These are phyloP conservation scores for Mantis religiosa DNA, from an alignment of 2,888 invertebrate genomes.

Conservation along the genomic window DNA sequence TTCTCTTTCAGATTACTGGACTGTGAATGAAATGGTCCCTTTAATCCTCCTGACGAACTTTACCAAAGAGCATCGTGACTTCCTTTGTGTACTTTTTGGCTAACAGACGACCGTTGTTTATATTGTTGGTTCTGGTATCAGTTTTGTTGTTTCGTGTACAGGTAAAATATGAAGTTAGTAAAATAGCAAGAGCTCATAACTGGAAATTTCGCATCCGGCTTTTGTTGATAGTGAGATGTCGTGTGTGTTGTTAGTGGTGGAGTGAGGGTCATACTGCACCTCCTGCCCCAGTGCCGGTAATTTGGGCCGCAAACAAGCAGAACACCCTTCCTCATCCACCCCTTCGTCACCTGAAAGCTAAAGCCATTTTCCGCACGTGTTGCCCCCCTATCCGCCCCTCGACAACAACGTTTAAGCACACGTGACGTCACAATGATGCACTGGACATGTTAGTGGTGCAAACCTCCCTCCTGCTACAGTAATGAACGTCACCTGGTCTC, in stretches of 20 bases:
- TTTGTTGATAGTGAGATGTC: neutral
- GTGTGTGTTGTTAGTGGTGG: neutral
- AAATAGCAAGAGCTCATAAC: neutral
- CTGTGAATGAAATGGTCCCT: too few relatives aligned
- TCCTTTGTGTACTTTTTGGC: neutral
- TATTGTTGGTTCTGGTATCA: neutral
- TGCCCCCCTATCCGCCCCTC: conserved; percentile 1
- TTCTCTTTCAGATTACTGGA: too few relatives aligned
- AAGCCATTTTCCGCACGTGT: conserved; percentile 5
- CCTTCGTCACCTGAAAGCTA: neutral
- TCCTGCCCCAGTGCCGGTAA: neutral
- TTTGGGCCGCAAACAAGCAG: neutral
- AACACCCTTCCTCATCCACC: neutral
- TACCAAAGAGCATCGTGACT: too few relatives aligned
- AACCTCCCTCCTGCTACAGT: neutral
- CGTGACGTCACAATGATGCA: conserved; percentile 17
- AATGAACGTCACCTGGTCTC: neutral
- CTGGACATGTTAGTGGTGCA: conserved; percentile 5
- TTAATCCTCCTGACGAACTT: too few relatives aligned
- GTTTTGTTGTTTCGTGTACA: neutral
- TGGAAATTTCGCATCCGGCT: neutral
- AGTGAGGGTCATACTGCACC: neutral
- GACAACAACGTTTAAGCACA: conserved; percentile 13
- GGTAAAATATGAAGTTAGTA: neutral
- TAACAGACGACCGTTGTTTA: neutral